Base-by-base conservation (phyloP, 2,888 invertebrate species). In the Eupithecia subumbrata region DNA sequence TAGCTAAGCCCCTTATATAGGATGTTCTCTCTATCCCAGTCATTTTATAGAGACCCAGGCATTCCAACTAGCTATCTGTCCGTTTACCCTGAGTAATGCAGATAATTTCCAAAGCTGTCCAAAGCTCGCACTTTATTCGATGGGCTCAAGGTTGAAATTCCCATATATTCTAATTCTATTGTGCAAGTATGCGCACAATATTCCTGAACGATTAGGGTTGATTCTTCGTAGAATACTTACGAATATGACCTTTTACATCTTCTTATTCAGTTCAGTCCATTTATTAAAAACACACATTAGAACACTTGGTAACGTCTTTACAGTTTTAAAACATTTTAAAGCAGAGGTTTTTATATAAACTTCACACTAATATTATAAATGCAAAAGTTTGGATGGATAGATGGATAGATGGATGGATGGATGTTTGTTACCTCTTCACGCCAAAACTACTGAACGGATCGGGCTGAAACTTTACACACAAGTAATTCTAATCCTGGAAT, bases 41-140 rank as follows among this genome's bases (percentile, higher is more conserved):
- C 80, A 86, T 87, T 85, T 80, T 78, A 80, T 79, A 79, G 80
- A 79, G 80, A 78, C 71, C 78, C 76, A 45, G 37, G 68, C 73
- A 77, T 79, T 80, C 76, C 76, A 78, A 78, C 79, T 78, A 80
- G 73, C 78, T 76, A 77, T 76, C 79, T 77, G 79, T 80, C 80
- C 72, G 73, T 81, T 78, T 78, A 76, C 69, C 70, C 81, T 78
- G 80, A 82, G 75, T 82, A 79, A 82, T 82, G 80, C 74, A 77
- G 76, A 80, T 82, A 80, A 78, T 79, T 79, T 70, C 25, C 68
- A 69, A 71, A 73, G 72, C 76, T 76, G 77, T 68, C 72, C 48
- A 45, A 71, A 60, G 60, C 43, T 67, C 76, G 72, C 76, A 75
- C 80, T 80, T 80, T 80, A 79, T 79, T 52, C 71, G 74, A 75